Evolutionary conservation across 2,888 invertebrate species (phyloP), one percentile per base, ranked within the genome.

Genomic region (Pardosa pseudoannulata): DNA sequence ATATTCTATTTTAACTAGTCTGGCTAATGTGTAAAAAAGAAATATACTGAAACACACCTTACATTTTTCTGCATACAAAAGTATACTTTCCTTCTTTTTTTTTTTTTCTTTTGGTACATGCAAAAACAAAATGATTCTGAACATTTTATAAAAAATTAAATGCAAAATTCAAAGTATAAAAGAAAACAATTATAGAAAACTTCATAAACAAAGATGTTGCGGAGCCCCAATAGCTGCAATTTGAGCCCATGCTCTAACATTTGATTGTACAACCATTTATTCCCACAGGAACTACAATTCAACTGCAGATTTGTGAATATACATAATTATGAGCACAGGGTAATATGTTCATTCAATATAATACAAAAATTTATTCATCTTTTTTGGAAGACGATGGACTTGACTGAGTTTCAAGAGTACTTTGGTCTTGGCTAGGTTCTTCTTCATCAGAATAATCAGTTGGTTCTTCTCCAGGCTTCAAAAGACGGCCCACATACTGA

Each of bases 391-490:
- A 79, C 62, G 19, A 46, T 71, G 71, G 46, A 46, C n/a, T 79
- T 41, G 75, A 41, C 11, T 76, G 75, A 16, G 68, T n/a, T 27
- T 70, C 86, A 16, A n/a, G 16, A 65, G 72, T 31, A 68, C 67
- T 87, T 65, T 87, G 87, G 65, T 87, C 87, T 28, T 80, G 87
- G 65, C 87, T 87, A 46, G 76, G 41, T 46, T 88, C 88, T 27
- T 88, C 88, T 16, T 88, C 88, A 41, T 88, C 88, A 9, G 88
- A 88, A 41, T 86, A 88, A 68, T 88, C 88, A 29, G 86, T 88
- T 9, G 88, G 86, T 31, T 95, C 94, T 90, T 98, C 98, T 13
- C 97, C 98, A 0, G 97, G 97, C 91, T 95, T 97, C 91, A 98
- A 92, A 76, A 98, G 93, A 90, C 95, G 95, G 19, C 98, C 98